A percentile compares a stretch with the other conserved stretches of the same genome.
Conservation (phyloP, 2,113 vertebrate genomes). For the Dromas ardeola region DNA sequence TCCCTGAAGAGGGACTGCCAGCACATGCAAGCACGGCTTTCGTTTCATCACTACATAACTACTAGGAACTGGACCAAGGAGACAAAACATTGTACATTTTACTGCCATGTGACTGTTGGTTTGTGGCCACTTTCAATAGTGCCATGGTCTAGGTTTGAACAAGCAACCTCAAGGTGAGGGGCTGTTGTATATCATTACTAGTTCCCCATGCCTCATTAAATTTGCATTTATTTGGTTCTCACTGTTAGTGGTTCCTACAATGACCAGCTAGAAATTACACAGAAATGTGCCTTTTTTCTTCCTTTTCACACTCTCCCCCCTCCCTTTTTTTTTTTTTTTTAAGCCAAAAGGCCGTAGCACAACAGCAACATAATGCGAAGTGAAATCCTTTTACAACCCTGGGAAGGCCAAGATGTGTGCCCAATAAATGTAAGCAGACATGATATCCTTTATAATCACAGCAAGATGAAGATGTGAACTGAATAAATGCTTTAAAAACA, state of each 20-base stretch:
- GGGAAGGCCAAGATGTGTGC: constrained; percentile 49
- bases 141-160: not conserved
- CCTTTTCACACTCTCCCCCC: not conserved
- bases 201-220: constrained; percentile 20
- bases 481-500: constrained; percentile 66
- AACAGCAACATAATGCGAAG: constrained; percentile 63
- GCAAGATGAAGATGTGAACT: constrained; percentile 67
- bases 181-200: constrained; percentile 1
- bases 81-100: not conserved
- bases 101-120: not conserved
- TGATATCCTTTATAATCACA: constrained; percentile 70
- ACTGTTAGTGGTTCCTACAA: not conserved
- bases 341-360: not conserved
- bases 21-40: not conserved
- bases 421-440: constrained; percentile 64
- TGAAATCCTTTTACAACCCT: constrained; percentile 53
- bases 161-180: constrained; percentile 24
- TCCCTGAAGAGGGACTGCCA: not conserved
- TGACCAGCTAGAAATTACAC: constrained; percentile 7
- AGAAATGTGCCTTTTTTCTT: not conserved
- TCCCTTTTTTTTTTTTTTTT: not conserved
- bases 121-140: not conserved
- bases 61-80: not conserved
- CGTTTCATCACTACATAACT: accelerated
- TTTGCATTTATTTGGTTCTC: constrained; percentile 47